A percentile compares a stretch with the other conserved stretches of the same genome.
Conservation (phyloP, 2,888 invertebrate genomes). For the Masnerella sp. region DNA sequence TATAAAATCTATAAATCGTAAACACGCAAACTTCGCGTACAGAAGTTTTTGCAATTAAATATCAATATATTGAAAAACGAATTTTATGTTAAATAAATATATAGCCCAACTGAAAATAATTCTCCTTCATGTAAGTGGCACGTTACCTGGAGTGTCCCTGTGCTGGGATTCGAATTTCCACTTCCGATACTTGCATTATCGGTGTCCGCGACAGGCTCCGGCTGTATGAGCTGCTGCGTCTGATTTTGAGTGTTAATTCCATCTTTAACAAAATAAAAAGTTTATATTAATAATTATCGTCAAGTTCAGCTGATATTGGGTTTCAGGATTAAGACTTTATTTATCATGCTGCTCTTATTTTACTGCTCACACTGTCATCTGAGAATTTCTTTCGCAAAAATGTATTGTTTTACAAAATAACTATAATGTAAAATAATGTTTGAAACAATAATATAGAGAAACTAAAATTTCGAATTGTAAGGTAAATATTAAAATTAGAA, state of each 20-base stretch:
- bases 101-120: no score
- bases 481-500: no score
- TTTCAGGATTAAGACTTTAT: slow-evolving; percentile 5
- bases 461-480: no score
- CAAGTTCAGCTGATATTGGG: background rate
- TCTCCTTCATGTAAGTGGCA: slow-evolving; percentile 22
- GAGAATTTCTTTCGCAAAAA: no score
- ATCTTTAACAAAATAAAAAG: slow-evolving; percentile 62
- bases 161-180: slow-evolving; percentile 78
- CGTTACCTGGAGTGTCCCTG: slow-evolving; percentile 80
- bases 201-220: slow-evolving; percentile 69
- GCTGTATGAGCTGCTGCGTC: slow-evolving; percentile 64
- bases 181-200: slow-evolving; percentile 78
- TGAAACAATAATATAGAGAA: no score
- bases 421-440: no score
- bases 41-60: no score
- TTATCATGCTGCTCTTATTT: background rate
- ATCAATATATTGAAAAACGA: no score
- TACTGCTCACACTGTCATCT: background rate
- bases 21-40: no score
- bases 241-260: slow-evolving; percentile 65
- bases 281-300: slow-evolving; percentile 2
- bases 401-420: no score
- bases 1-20: no score
- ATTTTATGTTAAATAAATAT: no score